Evolutionary conservation across 2,888 invertebrate genomes (phyloP), one percentile per base, ranked within the genome.

Genomic region (Camptogramma bilineatum): DNA sequence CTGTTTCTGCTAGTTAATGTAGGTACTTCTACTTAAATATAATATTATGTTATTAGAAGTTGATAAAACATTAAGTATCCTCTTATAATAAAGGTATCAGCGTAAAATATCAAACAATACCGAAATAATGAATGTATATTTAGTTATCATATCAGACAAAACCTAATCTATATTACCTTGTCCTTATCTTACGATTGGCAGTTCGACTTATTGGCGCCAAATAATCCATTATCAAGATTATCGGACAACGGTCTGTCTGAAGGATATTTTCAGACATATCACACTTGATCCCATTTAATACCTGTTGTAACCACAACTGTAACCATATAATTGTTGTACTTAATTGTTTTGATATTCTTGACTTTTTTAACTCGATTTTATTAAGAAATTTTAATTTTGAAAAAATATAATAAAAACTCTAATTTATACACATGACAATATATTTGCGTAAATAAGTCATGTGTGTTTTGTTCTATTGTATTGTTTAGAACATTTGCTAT

Each of bases 121-220:
- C 34, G 34, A 39, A 39, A 39, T 53, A 10, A 34, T 21, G 39
- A 53, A 44, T 44, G 16, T 54, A 52, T 34, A n/a, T 52, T 52
- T 46, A 18, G 46, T 48, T 39, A 61, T 50, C 52, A 64, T 70
- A 52, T 55, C 61, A 56, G n/a, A 57, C 60, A 31, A 51, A 24
- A 56, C 53, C 52, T 53, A 73, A 73, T 74, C 70, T 72, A 17
- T 75, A 78, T 74, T 73, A 39, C 56, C 50, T 54, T 52, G 47
- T 55, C 28, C 53, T 62, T 71, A 68, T 69, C 63, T 52, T 55
- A 51, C 60, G 48, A 60, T 81, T 81, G 78, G 74, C 74, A 79
- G 79, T 75, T 70, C 79, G 80, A 73, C 81, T 73, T 58, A 46
- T 46, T 81, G 90, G 89, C 90, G 90, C 89, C 90, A 77, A 66